phyloP scores from a whole-genome alignment of 2,113 vertebrate genomes.

The Planiliza haematocheilus region DNA sequence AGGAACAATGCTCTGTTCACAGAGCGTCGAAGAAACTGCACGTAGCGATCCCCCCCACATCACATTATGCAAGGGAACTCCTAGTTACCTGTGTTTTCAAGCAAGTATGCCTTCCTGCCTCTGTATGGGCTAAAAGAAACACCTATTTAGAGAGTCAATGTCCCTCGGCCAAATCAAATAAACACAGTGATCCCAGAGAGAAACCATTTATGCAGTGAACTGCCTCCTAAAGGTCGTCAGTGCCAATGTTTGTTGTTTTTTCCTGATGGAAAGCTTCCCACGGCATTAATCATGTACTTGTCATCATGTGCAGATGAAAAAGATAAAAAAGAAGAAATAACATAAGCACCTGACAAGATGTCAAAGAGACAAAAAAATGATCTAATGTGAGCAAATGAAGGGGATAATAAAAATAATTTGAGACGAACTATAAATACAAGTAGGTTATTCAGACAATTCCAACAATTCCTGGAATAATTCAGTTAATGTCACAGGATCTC shows the following conservation, averaged over 20 bases:
- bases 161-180: conserved; percentile 26
- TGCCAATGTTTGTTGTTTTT: neutral
- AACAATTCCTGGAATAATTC: too few relatives aligned
- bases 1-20: conserved; percentile 76
- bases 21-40: conserved; percentile 79
- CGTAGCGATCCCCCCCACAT: conserved; percentile 66
- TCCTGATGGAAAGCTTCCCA: conserved; percentile 1
- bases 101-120: conserved; percentile 6
- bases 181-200: conserved; percentile 8
- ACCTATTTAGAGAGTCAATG: neutral
- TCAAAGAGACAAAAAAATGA: too few relatives aligned
- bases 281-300: neutral
- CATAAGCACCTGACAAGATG: neutral
- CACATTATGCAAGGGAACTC: conserved; percentile 65
- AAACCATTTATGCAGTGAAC: conserved; percentile 12
- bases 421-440: too few relatives aligned
- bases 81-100: conserved; percentile 36
- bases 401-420: too few relatives aligned
- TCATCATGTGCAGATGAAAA: neutral
- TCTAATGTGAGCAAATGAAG: too few relatives aligned
- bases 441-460: too few relatives aligned
- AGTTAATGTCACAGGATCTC: too few relatives aligned
- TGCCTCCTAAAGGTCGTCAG: neutral
- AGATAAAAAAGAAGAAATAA: neutral
- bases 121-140: conserved; percentile 14